Evolutionary conservation across 2,888 invertebrate genomes (phyloP).

Genomic region (Scaptomyza caliginosa): DNA sequence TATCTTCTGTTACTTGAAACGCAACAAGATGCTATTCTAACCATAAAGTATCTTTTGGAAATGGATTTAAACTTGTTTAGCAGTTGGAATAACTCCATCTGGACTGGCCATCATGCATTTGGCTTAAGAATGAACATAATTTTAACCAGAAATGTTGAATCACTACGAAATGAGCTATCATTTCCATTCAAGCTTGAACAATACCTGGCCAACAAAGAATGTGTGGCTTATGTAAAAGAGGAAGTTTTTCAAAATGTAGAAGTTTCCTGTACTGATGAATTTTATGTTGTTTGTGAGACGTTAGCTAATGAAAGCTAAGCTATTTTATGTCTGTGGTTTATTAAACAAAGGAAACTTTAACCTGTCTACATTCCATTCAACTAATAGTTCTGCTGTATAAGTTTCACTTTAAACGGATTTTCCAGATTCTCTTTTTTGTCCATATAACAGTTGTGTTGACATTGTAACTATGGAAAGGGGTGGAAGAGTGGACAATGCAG

Average conservation of each 20-base stretch:
- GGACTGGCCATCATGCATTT: neutral
- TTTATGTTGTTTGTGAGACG: neutral
- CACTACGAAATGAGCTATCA: neutral
- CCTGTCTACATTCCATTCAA: neutral
- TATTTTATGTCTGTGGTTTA: neutral
- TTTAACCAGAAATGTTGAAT: neutral
- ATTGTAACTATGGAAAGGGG: slow-evolving; percentile 11
- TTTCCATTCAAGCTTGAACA: neutral
- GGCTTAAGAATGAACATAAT: neutral
- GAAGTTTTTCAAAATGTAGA: neutral
- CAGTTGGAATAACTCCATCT: neutral
- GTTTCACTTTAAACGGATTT: slow-evolving; percentile 29
- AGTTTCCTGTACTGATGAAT: neutral
- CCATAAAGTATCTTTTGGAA: neutral
- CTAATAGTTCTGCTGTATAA: slow-evolving; percentile 21
- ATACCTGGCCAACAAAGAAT: neutral
- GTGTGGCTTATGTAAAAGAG: neutral
- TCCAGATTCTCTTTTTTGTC: slow-evolving; percentile 12
- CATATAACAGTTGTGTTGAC: slow-evolving; percentile 57
- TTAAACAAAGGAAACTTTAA: neutral
- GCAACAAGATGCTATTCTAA: neutral
- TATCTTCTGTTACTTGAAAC: neutral
- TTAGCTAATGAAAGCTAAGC: neutral
- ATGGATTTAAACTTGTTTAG: neutral
- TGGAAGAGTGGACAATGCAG: slow-evolving; percentile 2